These are phyloP conservation scores for Odontophorus gujanensis DNA, from an alignment of 2,113 vertebrate species.

Conservation along the genomic window DNA sequence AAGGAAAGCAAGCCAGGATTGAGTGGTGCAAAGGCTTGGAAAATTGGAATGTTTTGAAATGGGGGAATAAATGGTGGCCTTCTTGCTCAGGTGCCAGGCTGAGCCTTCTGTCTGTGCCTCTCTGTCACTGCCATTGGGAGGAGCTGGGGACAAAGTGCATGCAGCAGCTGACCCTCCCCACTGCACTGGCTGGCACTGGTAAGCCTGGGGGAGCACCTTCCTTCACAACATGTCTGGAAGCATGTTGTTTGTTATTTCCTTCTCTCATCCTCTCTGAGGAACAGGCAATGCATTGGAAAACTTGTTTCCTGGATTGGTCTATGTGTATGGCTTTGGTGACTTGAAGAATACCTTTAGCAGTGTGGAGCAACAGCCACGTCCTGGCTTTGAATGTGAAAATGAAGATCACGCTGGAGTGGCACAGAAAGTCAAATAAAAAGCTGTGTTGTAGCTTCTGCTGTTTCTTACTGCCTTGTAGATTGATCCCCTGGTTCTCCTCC, in stretches of 20 bases:
- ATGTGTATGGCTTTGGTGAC: neutral
- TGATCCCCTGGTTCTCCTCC: neutral
- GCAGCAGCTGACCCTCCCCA: neutral
- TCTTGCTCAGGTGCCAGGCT: neutral
- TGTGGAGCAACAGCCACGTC: neutral
- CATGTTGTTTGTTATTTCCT: fast-evolving
- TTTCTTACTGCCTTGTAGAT: neutral
- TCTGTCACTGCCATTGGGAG: neutral
- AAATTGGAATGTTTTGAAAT: neutral
- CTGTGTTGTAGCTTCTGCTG: neutral
- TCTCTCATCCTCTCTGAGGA: neutral
- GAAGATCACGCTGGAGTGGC: neutral
- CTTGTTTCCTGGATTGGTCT: neutral
- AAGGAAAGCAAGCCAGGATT: neutral
- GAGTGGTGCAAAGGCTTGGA: neutral
- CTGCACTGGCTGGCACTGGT: neutral
- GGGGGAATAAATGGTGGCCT: neutral
- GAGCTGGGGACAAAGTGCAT: neutral
- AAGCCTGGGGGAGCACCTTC: neutral
- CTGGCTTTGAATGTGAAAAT: neutral
- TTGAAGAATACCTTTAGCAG: neutral
- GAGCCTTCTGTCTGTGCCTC: neutral
- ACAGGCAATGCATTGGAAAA: neutral
- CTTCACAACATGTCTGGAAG: neutral
- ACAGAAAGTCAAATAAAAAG: neutral